phyloP scores from a whole-genome alignment of 2,888 invertebrate genomes.

The Synanthedon formicaeformis region DNA sequence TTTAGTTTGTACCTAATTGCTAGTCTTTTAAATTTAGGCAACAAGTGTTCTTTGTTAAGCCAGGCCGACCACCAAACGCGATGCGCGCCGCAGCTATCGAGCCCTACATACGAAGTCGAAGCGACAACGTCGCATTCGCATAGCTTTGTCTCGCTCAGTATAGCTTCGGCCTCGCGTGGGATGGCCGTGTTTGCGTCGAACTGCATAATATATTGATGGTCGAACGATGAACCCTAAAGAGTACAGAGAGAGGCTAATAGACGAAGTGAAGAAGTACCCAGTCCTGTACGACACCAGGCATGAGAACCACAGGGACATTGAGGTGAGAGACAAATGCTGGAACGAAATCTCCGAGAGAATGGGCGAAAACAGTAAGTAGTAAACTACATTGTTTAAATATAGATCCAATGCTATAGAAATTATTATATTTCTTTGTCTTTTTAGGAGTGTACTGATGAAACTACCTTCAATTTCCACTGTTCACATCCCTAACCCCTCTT shows the following conservation, averaged over 20 bases:
- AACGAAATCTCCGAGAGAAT: constrained; percentile 49
- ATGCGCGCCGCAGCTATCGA: not conserved
- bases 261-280: constrained; percentile 55
- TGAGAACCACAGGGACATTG: constrained; percentile 54
- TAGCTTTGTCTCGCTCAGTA: constrained; percentile 51
- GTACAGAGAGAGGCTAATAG: constrained; percentile 49
- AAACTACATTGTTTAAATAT: too few species aligned
- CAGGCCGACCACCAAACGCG: constrained; percentile 41
- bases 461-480: too few species aligned
- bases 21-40: not conserved
- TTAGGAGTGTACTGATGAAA: too few species aligned
- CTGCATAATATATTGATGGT: not conserved
- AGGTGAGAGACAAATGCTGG: constrained; percentile 58
- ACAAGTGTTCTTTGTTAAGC: constrained; percentile 21
- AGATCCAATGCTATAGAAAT: too few species aligned
- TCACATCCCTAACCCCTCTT: too few species aligned
- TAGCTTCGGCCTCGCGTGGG: constrained; percentile 36
- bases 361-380: constrained; percentile 52
- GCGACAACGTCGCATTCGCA: constrained; percentile 37
- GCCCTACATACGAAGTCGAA: constrained; percentile 25
- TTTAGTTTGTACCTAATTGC: not conserved
- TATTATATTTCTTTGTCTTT: too few species aligned
- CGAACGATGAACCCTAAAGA: constrained; percentile 25
- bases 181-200: constrained; percentile 23
- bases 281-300: constrained; percentile 57